phyloP scores from a whole-genome alignment of 2,797 vertebrate species.

The Lagocephalus sceleratus region DNA sequence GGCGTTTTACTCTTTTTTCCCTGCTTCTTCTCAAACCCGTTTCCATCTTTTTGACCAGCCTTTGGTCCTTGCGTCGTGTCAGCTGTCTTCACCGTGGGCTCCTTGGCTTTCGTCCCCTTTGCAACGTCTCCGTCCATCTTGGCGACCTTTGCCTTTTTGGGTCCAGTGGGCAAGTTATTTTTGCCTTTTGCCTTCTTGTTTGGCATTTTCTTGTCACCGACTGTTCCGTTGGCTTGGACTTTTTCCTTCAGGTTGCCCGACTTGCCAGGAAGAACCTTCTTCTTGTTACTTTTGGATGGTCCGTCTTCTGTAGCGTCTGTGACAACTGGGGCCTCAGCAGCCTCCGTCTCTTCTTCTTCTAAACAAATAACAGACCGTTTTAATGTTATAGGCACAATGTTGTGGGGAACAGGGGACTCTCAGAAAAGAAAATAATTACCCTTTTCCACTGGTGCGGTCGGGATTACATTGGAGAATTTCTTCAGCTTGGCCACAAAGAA shows the following conservation, averaged over 20 bases:
- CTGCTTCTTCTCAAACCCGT: conserved; percentile 67
- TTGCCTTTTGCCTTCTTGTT: conserved; percentile 44
- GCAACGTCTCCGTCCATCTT: conserved; percentile 60
- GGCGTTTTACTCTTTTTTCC: conserved; percentile 50
- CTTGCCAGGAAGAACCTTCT: conserved; percentile 32
- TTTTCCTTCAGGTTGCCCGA: conserved; percentile 32
- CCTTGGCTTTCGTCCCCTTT: conserved; percentile 38
- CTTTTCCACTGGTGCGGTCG: conserved; percentile 65
- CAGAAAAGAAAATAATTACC: conserved; percentile 46
- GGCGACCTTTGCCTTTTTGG: conserved; percentile 71
- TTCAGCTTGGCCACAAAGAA: conserved; percentile 97
- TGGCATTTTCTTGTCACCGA: conserved; percentile 27
- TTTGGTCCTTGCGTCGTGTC: conserved; percentile 28
- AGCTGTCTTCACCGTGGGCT: conserved; percentile 20
- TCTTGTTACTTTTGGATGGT: conserved; percentile 48
- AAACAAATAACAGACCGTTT: conserved; percentile 19
- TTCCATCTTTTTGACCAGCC: conserved; percentile 53
- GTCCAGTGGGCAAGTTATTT: conserved; percentile 47
- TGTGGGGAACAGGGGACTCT: background rate
- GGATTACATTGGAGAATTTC: conserved; percentile 91
- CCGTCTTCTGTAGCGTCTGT: conserved; percentile 36
- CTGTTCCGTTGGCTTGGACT: conserved; percentile 54
- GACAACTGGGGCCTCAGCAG: conserved; percentile 41
- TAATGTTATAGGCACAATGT: background rate
- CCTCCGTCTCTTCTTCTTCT: conserved; percentile 54